Percentiles rank a stretch among this genome's conserved stretches.
Conservation (phyloP, 1,140 invertebrate species). For the Micrasema minimum region DNA sequence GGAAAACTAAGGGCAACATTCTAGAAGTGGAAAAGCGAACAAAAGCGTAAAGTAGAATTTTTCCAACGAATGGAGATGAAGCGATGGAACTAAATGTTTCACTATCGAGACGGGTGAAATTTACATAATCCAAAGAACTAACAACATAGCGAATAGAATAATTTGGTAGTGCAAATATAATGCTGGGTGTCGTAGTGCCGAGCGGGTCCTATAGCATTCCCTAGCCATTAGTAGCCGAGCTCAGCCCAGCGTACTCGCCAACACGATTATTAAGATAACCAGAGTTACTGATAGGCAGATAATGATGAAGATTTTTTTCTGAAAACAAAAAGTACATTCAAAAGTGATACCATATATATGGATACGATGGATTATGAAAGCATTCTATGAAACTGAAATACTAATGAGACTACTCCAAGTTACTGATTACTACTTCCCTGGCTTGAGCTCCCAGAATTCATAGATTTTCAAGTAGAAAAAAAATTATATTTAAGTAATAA, state of each 20-base stretch:
- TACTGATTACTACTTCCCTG: too few relatives aligned
- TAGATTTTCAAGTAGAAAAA: too few relatives aligned
- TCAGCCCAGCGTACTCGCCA: conserved; percentile 64
- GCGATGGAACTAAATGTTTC: conserved; percentile 25
- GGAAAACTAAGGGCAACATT: conserved; percentile 21
- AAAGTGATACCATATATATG: conserved; percentile 22
- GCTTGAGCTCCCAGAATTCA: too few relatives aligned
- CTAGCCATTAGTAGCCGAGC: conserved; percentile 27
- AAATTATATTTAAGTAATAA: too few relatives aligned
- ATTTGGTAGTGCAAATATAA: conserved; percentile 39
- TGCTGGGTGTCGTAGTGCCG: conserved; percentile 34
- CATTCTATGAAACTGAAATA: conserved; percentile 6
- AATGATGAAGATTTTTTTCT: conserved; percentile 88
- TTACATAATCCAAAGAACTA: conserved; percentile 35
- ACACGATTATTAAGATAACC: conserved; percentile 80
- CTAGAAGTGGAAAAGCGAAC: conserved; percentile 9
- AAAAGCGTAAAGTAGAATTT: conserved; percentile 3
- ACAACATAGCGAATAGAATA: conserved; percentile 38
- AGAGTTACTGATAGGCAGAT: conserved; percentile 80
- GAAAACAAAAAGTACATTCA: conserved; percentile 76
- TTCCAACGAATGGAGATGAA: not conserved
- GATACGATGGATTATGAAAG: not conserved
- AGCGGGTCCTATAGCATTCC: conserved; percentile 40
- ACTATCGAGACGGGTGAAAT: conserved; percentile 40
- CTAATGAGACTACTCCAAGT: too few relatives aligned